Percentiles rank a stretch among this genome's conserved stretches.
Conservation (phyloP, 2,797 vertebrate genomes). For the Oreonectes daqikongensis region DNA sequence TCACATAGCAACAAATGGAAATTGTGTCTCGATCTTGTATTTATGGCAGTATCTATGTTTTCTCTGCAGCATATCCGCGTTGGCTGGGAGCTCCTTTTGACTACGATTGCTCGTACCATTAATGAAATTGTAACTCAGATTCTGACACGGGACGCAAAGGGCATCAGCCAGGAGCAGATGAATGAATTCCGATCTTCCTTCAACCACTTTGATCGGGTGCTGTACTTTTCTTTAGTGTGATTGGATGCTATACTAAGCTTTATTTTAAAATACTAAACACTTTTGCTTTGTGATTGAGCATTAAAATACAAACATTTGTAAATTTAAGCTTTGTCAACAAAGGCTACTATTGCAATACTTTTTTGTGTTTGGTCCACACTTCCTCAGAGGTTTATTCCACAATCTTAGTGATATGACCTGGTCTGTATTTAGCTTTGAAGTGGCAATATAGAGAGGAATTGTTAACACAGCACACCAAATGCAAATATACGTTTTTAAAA, state of each 20-base stretch:
- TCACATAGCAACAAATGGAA: background rate
- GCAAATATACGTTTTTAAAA: too few relatives aligned
- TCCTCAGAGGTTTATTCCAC: too few relatives aligned
- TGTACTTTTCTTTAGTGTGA: constrained; percentile 41
- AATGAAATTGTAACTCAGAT: constrained; percentile 98
- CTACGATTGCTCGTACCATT: constrained; percentile 95
- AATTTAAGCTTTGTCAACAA: background rate
- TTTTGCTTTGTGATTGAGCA: background rate
- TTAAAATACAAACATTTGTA: background rate
- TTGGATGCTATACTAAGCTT: background rate
- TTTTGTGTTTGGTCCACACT: too few relatives aligned
- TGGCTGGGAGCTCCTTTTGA: constrained; percentile 95
- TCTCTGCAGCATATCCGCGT: constrained; percentile 90
- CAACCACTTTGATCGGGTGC: constrained; percentile 98
- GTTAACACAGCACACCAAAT: too few relatives aligned
- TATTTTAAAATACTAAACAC: background rate
- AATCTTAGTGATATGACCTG: too few relatives aligned
- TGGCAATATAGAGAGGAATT: too few relatives aligned
- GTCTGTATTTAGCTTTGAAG: too few relatives aligned
- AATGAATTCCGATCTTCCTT: constrained; percentile 97
- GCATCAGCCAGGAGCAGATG: constrained; percentile 98
- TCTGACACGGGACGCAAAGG: constrained; percentile 95
- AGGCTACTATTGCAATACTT: background rate
- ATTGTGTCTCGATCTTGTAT: constrained; percentile 12
- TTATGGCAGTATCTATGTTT: constrained; percentile 11